Base-by-base conservation (phyloP, 2,113 vertebrate genomes). In the Danio rerio region DNA sequence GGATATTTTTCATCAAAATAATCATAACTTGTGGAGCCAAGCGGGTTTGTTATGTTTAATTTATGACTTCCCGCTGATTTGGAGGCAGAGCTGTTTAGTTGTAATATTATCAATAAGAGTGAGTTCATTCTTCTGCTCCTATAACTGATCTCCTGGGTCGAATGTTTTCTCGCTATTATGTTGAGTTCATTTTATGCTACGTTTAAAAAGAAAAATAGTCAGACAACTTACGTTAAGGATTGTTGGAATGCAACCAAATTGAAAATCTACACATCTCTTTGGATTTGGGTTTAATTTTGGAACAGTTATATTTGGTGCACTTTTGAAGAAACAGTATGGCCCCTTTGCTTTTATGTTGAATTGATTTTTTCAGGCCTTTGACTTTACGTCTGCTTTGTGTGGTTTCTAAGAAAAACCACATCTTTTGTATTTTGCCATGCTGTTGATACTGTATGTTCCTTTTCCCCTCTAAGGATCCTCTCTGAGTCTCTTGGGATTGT, bases 1-100 rank as follows among this genome's bases (percentile, higher is more conserved):
- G 83, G 77, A 83, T 79, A 78, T 81, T 78, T 88, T 87, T 86
- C 58, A 81, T 83, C 58, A 86, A 68, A 81, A 84, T 61, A 72
- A 85, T 86, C 78, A 55, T 70, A 65, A 78, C 11, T 59, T 10
- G 9, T 52, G 40, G 69, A 58, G 55, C 62, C 71, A 13, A 83
- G 73, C 31, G 7, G 69, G 68, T 84, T 84, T 83, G 81, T 69
- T 83, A 74, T 16, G 58, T 5, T 16, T 5, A 61, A 83, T 81
- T 69, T 85, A 81, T 53, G 76, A 43, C 42, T 61, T 86, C 61
- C 52, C 65, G 11, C 68, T 72, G 47, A 18, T 81, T 83, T 21
- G 75, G 55, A 70, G 20, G 49, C 7, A 10, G 75, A 82, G 55
- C 10, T 21, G 12, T 85, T 80, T 65, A 18, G 20, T 42, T 66